phyloP scores from a whole-genome alignment of 2,888 invertebrate species.

The Ferdinandea cuprea region DNA sequence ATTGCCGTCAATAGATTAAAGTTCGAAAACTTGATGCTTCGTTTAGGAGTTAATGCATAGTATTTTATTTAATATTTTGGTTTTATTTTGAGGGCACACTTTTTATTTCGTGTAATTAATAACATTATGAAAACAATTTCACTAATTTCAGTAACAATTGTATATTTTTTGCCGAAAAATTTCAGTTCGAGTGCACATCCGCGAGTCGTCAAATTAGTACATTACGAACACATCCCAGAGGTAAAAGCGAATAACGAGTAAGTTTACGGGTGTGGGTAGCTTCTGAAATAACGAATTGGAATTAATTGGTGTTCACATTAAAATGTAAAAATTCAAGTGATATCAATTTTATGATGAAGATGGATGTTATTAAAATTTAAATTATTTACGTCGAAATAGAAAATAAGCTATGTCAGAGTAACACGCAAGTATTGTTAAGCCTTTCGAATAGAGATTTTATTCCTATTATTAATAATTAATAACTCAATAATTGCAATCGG shows the following conservation, averaged over 20 bases:
- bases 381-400: too few species aligned
- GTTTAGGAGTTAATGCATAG: slow-evolving; percentile 18
- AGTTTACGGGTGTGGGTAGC: slow-evolving; percentile 61
- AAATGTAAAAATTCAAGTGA: too few species aligned
- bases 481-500: too few species aligned
- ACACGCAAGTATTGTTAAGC: too few species aligned
- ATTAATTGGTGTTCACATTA: slow-evolving; percentile 18
- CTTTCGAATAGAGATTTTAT: too few species aligned
- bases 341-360: too few species aligned
- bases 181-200: slow-evolving; percentile 51
- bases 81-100: slow-evolving; percentile 26
- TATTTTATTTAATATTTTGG: slow-evolving; percentile 29
- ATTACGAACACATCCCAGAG: slow-evolving; percentile 57
- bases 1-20: slow-evolving; percentile 51
- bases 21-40: slow-evolving; percentile 35
- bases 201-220: slow-evolving; percentile 57
- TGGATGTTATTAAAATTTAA: too few species aligned
- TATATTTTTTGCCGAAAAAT: slow-evolving; percentile 52
- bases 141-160: slow-evolving; percentile 49
- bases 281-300: slow-evolving; percentile 25
- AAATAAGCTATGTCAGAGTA: too few species aligned
- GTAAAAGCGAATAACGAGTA: slow-evolving; percentile 37
- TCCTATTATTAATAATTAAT: too few species aligned
- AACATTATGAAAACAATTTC: slow-evolving; percentile 33
- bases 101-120: slow-evolving; percentile 30